Base-by-base conservation (phyloP, 2,888 invertebrate genomes). In the Lathronympha strigana region DNA sequence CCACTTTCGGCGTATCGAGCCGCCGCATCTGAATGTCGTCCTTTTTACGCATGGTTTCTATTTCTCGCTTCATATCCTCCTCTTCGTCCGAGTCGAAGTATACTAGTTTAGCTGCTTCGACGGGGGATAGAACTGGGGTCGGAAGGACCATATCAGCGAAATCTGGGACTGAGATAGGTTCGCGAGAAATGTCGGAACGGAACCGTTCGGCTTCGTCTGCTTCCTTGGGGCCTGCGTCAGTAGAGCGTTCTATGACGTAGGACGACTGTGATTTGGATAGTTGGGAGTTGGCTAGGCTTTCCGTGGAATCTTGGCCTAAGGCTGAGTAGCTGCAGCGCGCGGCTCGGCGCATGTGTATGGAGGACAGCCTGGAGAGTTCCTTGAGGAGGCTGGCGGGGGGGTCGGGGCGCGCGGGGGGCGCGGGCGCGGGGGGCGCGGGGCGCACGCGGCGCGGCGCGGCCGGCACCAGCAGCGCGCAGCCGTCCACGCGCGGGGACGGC, bases 121-220 rank as follows among this genome's bases (percentile, higher is more conserved):
- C 93, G 0, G 95, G 95, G 0, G 95, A 94, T 53, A 95, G 84
- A 19, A 93, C 94, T 8, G 94, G 94, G 2, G 94, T 94, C 33
- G 94, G 94, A 40, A 94, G 83, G 3, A 93, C 92, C 72, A 95
- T 87, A 63, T 94, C 94, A 4, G 93, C 93, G 79, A 95, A 95
- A 82, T 96, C 95, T 71, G 96, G 95, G 73, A 95, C 95, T 3
- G 95, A 96, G 53, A 95, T 93, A 0, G 95, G 95, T 74, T 95
- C 95, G 58, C 95, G 90, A 0, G 94, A 88, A 81, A 95, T 88
- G 63, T 90, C 86, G n/a, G 79, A 73, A 21, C 77, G 72, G 38
- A 55, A 61, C 23, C 72, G 73, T 36, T 80, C 82, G 13, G 78
- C 84, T 74, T 70, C 82, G 75, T 72, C 84, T 69, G 67, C 90